phyloP scores from a whole-genome alignment of 2,888 invertebrate species.

The Nezara viridula region DNA sequence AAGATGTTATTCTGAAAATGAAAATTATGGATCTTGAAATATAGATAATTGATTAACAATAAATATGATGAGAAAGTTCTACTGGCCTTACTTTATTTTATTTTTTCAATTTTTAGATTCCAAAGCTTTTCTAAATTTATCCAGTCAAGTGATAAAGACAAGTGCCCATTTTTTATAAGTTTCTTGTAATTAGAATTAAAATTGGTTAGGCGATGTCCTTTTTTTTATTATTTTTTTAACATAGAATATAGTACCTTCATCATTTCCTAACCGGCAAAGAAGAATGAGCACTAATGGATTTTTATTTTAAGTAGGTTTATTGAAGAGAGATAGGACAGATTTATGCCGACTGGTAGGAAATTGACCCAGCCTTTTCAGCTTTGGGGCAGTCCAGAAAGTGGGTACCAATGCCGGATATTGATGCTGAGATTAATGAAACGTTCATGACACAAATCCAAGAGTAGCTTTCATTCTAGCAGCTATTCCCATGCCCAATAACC shows the following conservation, averaged over 20 bases:
- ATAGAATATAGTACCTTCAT: neutral
- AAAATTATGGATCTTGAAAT: too few species aligned
- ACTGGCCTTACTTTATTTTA: too few species aligned
- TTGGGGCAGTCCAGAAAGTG: neutral
- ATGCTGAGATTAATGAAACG: slow-evolving; percentile 45
- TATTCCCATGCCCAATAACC: neutral
- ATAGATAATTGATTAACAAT: too few species aligned
- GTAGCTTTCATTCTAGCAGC: neutral
- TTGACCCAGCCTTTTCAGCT: neutral
- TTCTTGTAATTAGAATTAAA: too few species aligned
- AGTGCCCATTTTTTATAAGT: too few species aligned
- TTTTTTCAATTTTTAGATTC: too few species aligned
- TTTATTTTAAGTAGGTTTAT: neutral
- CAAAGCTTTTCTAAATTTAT: too few species aligned
- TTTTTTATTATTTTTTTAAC: neutral
- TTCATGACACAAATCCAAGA: slow-evolving; percentile 12
- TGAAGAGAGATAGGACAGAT: slow-evolving; percentile 8
- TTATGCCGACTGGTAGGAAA: slow-evolving; percentile 47
- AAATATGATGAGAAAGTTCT: too few species aligned
- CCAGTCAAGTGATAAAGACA: too few species aligned
- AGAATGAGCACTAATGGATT: neutral
- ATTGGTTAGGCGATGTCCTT: too few species aligned
- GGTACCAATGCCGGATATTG: slow-evolving; percentile 5
- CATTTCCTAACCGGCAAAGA: neutral
- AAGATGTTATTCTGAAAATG: too few species aligned